Evolutionary conservation across 1,140 invertebrate genomes (phyloP).

Genomic region (Zeugodacus cucurbitae): DNA sequence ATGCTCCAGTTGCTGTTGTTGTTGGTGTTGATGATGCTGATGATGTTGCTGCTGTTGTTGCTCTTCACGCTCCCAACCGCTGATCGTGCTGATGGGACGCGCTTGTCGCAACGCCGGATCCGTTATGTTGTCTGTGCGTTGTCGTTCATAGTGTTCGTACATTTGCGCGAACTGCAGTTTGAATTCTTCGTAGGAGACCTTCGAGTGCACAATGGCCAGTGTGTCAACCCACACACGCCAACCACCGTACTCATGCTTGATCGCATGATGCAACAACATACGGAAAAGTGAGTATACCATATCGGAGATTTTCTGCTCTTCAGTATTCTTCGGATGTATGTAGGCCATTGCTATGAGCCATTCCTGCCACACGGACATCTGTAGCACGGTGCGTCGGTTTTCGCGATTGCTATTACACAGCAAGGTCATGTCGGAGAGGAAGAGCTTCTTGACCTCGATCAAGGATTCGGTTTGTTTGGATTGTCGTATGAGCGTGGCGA

Average conservation of each 20-base stretch:
- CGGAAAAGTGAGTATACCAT: conserved; percentile 98
- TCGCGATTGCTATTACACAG: conserved; percentile 97
- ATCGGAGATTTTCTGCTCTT: conserved; percentile 96
- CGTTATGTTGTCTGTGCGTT: conserved; percentile 92
- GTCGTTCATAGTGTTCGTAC: conserved; percentile 96
- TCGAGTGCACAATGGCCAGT: conserved; percentile 98
- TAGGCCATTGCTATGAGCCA: conserved; percentile 99
- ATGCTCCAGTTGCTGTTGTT: conserved; percentile 43
- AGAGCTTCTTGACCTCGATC: conserved; percentile 94
- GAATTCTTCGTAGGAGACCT: conserved; percentile 98
- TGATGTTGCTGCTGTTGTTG: conserved; percentile 65
- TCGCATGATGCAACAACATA: conserved; percentile 98
- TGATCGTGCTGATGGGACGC: conserved; percentile 94
- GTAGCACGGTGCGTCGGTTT: conserved; percentile 94
- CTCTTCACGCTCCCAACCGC: conserved; percentile 85
- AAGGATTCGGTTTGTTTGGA: conserved; percentile 93
- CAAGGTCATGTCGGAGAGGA: conserved; percentile 96
- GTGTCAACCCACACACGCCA: conserved; percentile 99
- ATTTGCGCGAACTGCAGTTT: conserved; percentile 95
- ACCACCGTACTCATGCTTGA: conserved; percentile 99
- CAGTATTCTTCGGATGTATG: conserved; percentile 94
- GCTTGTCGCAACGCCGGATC: conserved; percentile 92
- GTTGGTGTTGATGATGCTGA: conserved; percentile 45
- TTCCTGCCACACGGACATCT: conserved; percentile 99
- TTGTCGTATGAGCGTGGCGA: conserved; percentile 95